Evolutionary conservation across 2,113 vertebrate genomes (phyloP), one percentile per base, ranked within the genome.

Genomic region (Strigops habroptila): DNA sequence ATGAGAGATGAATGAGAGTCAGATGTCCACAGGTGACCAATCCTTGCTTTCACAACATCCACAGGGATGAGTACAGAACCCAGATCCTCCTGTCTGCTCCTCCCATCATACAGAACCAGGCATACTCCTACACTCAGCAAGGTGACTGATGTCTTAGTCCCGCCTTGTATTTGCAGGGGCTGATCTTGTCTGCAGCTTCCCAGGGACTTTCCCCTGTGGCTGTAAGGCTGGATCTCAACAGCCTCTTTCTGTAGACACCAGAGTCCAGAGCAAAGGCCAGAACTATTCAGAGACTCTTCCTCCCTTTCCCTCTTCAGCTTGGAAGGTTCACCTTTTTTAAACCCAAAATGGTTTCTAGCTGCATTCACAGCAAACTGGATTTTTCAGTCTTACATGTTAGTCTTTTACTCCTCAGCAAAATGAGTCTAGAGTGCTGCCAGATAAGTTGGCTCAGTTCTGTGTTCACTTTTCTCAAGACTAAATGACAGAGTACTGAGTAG

Each of bases 31-130:
- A 17, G 55, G 6, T 33, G 77, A 77, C 9, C 41, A 44, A 8
- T 39, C 22, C 41, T 24, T 7, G 30, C 30, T 35, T 91, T 67
- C n/a, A 60, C 18, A 65, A 48, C 31, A n/a, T 43, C 59, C 53
- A 12, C 1, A 43, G 9, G 44, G 12, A 39, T 41, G 30, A 65
- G 6, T 39, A 27, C 0, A 0, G 37, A 41, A 4, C 19, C 17
- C 48, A 48, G 14, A 57, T 62, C 28, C 13, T 88, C 31, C 39
- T 53, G 19, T 55, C 35, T 44, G 24, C 33, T 49, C 13, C 31
- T 76, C 35, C 28, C 1, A 1, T 2, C 1, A 14, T 41, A 18
- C 44, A 69, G 27, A 79, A 39, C 17, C 17, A 75, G 2, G 4
- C 28, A 37, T 18, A 9, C 18, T 35, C 14, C 35, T 31, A 55